phyloP scores from a whole-genome alignment of 2,113 vertebrate genomes.

The Mirounga angustirostris region DNA sequence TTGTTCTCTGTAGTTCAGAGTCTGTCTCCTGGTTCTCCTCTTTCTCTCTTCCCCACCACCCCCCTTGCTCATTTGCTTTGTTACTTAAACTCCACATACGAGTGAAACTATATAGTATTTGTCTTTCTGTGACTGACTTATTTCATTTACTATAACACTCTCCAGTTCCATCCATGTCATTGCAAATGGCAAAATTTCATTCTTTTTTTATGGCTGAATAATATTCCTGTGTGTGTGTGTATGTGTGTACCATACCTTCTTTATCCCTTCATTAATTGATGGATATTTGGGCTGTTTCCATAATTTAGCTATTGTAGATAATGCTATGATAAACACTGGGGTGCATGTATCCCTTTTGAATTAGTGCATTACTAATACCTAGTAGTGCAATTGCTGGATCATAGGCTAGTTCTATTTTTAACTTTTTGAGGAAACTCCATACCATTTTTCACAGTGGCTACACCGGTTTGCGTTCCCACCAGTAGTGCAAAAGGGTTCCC shows the following conservation, averaged over 20 bases:
- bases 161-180: not conserved
- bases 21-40: not conserved
- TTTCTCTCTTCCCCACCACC: not conserved
- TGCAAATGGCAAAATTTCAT: not conserved
- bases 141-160: not conserved
- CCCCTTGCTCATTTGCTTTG: not conserved
- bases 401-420: not conserved
- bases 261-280: not conserved
- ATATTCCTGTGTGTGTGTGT: not conserved
- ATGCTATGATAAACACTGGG: not conserved
- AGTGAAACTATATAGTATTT: not conserved
- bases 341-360: not conserved
- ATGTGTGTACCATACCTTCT: not conserved
- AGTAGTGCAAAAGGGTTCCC: not conserved
- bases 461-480: not conserved
- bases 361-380: not conserved
- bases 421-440: not conserved
- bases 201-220: not conserved
- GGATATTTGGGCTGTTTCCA: not conserved
- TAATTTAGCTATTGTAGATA: not conserved
- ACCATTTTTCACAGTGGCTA: not conserved
- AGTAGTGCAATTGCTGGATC: not conserved
- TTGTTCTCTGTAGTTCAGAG: not conserved
- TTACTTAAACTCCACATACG: not conserved
- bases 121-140: not conserved